These are phyloP conservation scores for Pangasianodon hypophthalmus DNA, from an alignment of 2,113 vertebrate species.

Conservation along the genomic window DNA sequence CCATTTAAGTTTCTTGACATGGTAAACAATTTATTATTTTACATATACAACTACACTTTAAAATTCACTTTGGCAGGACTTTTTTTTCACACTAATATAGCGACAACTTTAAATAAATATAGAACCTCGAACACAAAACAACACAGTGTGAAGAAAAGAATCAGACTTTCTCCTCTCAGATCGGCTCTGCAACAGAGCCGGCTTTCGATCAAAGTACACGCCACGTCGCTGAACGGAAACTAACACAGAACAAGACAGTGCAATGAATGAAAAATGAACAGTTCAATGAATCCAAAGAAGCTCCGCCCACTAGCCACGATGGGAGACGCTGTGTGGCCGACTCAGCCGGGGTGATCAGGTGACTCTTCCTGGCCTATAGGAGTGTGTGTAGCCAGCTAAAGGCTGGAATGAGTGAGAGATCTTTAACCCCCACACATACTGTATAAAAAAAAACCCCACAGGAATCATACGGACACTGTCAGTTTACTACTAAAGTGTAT, in stretches of 20 bases:
- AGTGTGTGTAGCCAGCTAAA: conserved; percentile 27
- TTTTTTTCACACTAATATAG: not conserved
- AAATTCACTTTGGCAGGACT: not conserved
- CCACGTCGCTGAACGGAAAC: conserved; percentile 57
- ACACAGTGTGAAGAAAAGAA: not conserved
- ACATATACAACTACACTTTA: not conserved
- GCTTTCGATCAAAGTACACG: conserved; percentile 59
- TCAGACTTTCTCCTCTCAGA: not conserved
- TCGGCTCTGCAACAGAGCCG: not conserved
- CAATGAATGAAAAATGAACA: not conserved
- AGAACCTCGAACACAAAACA: not conserved
- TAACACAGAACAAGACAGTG: conserved; percentile 48
- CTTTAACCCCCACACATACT: conserved; percentile 3
- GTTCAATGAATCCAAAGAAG: not conserved
- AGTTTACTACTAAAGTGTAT: conserved; percentile 7
- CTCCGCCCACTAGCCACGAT: not conserved
- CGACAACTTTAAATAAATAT: not conserved
- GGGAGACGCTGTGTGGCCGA: conserved; percentile 34
- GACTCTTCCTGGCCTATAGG: conserved; percentile 21
- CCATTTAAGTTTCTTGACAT: not conserved
- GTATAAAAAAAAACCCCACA: not conserved
- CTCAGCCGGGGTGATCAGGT: conserved; percentile 44
- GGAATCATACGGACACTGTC: conserved; percentile 51
- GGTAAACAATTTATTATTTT: not conserved
- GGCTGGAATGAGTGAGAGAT: conserved; percentile 41